These are phyloP conservation scores for Heliconius ismenius DNA, from an alignment of 2,888 invertebrate species.

Conservation along the genomic window DNA sequence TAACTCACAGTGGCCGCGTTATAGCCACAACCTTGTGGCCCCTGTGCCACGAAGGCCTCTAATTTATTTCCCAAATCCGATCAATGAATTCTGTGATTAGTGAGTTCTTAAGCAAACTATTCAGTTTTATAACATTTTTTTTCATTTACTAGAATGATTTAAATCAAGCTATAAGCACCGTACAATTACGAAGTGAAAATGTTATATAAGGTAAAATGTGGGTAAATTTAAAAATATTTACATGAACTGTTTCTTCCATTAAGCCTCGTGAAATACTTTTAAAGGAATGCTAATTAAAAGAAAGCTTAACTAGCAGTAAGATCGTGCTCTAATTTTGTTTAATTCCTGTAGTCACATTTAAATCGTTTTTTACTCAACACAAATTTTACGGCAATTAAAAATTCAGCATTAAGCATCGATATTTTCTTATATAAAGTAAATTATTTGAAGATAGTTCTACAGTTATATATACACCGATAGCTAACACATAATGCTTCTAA, in stretches of 20 bases:
- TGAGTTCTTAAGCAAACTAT: neutral
- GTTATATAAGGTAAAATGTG: conserved; percentile 10
- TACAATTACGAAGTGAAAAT: neutral
- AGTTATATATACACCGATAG: neutral
- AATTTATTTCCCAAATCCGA: too few relatives aligned
- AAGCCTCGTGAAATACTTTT: conserved; percentile 38
- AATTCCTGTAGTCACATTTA: conserved; percentile 33
- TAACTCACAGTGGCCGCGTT: too few relatives aligned
- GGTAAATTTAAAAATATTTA: conserved; percentile 33
- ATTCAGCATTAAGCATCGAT: neutral
- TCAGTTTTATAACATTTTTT: neutral
- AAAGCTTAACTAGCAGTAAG: conserved; percentile 40
- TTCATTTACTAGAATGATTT: neutral
- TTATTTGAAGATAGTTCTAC: neutral
- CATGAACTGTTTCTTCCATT: conserved; percentile 36
- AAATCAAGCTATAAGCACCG: neutral
- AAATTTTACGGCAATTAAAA: conserved; percentile 18
- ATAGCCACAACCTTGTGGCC: too few relatives aligned
- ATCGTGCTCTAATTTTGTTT: conserved; percentile 34
- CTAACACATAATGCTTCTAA: too few relatives aligned
- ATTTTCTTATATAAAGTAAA: neutral
- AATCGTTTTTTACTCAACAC: conserved; percentile 24
- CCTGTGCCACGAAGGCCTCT: too few relatives aligned
- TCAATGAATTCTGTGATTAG: neutral
- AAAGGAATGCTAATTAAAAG: conserved; percentile 44